These are phyloP conservation scores for Stenotaenia linearis DNA, from an alignment of 2,888 invertebrate genomes.

Conservation along the genomic window DNA sequence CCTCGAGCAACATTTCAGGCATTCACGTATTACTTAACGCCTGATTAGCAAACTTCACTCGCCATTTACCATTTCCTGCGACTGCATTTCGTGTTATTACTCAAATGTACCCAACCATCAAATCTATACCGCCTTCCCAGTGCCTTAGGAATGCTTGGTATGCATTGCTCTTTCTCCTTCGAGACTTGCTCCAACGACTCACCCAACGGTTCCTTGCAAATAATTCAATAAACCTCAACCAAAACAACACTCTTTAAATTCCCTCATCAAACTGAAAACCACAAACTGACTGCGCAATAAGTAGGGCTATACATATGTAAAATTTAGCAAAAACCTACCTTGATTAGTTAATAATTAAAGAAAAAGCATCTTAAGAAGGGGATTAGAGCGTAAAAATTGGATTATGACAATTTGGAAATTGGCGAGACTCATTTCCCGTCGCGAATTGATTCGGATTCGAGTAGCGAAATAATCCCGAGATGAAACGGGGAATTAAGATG, in stretches of 20 bases:
- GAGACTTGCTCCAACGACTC: neutral
- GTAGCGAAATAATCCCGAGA: neutral
- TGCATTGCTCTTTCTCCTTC: neutral
- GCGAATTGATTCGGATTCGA: neutral
- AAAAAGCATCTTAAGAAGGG: neutral
- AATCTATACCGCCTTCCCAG: neutral
- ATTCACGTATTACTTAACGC: conserved; percentile 18
- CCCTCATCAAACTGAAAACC: neutral
- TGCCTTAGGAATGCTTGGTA: conserved; percentile 7
- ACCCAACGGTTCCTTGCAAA: neutral
- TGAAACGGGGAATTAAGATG: neutral
- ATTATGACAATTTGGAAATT: neutral
- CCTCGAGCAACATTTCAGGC: neutral
- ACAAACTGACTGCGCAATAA: too few relatives aligned
- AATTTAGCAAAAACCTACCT: too few relatives aligned
- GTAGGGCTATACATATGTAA: too few relatives aligned
- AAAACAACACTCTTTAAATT: neutral
- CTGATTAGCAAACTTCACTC: conserved; percentile 19
- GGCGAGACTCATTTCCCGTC: neutral
- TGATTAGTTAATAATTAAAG: too few relatives aligned
- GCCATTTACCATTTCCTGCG: neutral
- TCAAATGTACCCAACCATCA: conserved; percentile 20
- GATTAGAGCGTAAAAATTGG: neutral
- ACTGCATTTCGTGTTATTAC: neutral
- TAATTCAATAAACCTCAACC: neutral